phyloP scores from a whole-genome alignment of 1,140 invertebrate genomes.

The Agrypnia vestita region DNA sequence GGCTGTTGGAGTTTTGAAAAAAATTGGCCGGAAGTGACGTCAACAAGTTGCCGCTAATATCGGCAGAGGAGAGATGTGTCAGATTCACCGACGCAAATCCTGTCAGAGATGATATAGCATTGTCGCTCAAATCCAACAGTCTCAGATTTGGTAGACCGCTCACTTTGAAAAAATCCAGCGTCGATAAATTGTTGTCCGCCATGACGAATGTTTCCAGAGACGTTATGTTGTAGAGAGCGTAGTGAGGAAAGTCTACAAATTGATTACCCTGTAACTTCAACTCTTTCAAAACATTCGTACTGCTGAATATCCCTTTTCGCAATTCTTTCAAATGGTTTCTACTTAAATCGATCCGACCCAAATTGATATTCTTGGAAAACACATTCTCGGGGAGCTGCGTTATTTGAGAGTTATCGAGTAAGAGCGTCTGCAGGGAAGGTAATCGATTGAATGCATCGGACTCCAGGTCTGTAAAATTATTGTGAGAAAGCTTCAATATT shows the following conservation, averaged over 20 bases:
- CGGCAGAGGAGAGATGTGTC: conserved; percentile 80
- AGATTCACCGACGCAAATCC: conserved; percentile 85
- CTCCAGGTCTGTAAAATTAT: conserved; percentile 83
- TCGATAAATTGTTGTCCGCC: conserved; percentile 80
- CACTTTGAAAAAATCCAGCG: conserved; percentile 84
- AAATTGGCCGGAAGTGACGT: conserved; percentile 88
- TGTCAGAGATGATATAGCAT: conserved; percentile 82
- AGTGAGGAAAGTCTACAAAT: conserved; percentile 84
- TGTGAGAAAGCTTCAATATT: conserved; percentile 81
- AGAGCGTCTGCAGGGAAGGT: conserved; percentile 81
- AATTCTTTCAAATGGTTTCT: conserved; percentile 79
- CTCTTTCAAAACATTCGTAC: conserved; percentile 82
- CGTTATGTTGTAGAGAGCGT: conserved; percentile 81
- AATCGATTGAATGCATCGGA: conserved; percentile 81
- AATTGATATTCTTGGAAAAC: conserved; percentile 83
- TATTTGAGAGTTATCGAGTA: conserved; percentile 81
- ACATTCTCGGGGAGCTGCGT: conserved; percentile 77
- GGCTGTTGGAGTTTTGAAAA: conserved; percentile 80
- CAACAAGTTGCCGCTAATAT: conserved; percentile 83
- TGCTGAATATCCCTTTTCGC: conserved; percentile 79
- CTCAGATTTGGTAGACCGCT: conserved; percentile 81
- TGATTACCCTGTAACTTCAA: conserved; percentile 82
- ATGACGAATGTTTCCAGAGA: conserved; percentile 83
- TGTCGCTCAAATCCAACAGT: conserved; percentile 83
- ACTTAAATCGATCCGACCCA: conserved; percentile 81